Evolutionary conservation across 2,797 vertebrate species (phyloP).

Genomic region (Megaceryle alcyon): DNA sequence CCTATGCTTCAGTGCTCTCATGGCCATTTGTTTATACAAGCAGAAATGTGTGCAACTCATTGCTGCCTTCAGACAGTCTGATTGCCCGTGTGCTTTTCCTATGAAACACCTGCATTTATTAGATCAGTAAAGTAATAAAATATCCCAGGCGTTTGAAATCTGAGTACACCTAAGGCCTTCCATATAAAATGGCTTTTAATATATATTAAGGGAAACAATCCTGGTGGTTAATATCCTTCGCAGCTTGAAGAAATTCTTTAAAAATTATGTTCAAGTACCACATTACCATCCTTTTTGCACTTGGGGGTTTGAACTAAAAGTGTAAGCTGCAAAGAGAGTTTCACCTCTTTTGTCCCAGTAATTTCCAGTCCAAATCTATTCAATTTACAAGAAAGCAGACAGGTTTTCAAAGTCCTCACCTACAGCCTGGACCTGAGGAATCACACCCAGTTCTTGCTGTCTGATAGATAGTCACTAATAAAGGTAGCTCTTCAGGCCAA

Average conservation of each 20-base stretch:
- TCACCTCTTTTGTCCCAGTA: background rate
- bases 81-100: constrained; percentile 9
- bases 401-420: background rate
- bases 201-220: constrained; percentile 42
- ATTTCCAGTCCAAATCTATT: background rate
- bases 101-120: constrained; percentile 44
- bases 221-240: constrained; percentile 24
- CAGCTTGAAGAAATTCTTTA: constrained; percentile 20
- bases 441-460: background rate
- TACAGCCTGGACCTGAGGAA: background rate
- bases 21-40: background rate
- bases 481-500: background rate
- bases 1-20: rapidly evolving
- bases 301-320: background rate
- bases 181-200: constrained; percentile 48
- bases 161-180: background rate
- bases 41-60: background rate
- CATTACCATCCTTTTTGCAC: background rate
- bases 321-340: background rate
- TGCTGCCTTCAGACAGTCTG: background rate
- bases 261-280: background rate
- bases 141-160: constrained; percentile 46
- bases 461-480: background rate
- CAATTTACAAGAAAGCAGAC: background rate
- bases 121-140: constrained; percentile 6